Base-by-base conservation (phyloP, 2,113 vertebrate species). In the Cromileptes altivelis region DNA sequence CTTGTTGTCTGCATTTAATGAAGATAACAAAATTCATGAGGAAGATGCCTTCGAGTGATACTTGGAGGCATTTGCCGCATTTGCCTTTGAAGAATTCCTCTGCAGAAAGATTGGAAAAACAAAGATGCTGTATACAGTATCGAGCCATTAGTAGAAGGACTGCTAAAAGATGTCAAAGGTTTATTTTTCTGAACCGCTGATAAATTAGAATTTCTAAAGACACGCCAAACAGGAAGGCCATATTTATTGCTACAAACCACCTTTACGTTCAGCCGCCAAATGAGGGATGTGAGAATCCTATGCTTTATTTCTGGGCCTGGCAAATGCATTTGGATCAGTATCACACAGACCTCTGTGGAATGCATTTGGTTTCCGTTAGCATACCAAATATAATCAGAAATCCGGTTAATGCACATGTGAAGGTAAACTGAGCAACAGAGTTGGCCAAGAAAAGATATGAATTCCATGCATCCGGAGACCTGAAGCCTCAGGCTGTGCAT, bases 61-160 rank as follows among this genome's bases (percentile, higher is more conserved):
- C 83, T 82, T 70, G 76, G 84, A 84, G 81, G 75, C 77, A 82
- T 86, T 82, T 84, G 73, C 58, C 80, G 88, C 70, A 82, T 84
- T 88, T 81, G 67, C 68, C 79, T 89, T 72, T 86, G 83, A 81
- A 70, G 78, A 80, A 81, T 77, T 49, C 47, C 53, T 83, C 56
- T 64, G 63, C 71, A 82, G 52, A 25, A 82, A 72, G 33, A 65
- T n/a, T 74, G 56, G 56, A 82, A 75, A 85, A 75, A 71, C 21
- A 58, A 52, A 30, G 18, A 69, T 69, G 67, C 78, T 57, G 63
- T 57, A 49, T 30, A 18, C 53, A 45, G 30, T 18, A 63, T n/a
- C 49, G 2, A 9, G 18, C 40, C 19, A 58, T 47, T 10, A 42
- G 60, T n/a, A 42, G 49, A 69, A 45, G 11, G 42, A 45, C 10